These are phyloP conservation scores for Orthosia gracilis DNA, from an alignment of 2,888 invertebrate genomes.

Conservation along the genomic window DNA sequence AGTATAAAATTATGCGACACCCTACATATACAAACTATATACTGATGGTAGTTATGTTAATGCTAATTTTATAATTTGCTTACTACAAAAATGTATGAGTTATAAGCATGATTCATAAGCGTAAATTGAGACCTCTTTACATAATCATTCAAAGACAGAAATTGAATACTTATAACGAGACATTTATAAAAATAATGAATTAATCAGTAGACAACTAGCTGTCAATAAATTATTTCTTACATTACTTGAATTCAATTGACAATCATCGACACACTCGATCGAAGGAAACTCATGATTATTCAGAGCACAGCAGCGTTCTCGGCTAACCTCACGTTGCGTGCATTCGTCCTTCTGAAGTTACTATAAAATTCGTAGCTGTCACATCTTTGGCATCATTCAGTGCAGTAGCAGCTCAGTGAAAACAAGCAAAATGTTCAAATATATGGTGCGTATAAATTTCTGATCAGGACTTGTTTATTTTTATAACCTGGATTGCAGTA, in stretches of 20 bases:
- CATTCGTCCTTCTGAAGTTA: conserved; percentile 75
- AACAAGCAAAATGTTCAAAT: conserved; percentile 84
- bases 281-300: conserved; percentile 69
- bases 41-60: too few species aligned
- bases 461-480: background rate
- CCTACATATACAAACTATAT: too few species aligned
- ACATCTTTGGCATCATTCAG: conserved; percentile 74
- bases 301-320: conserved; percentile 46
- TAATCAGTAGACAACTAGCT: background rate
- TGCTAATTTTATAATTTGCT: too few species aligned
- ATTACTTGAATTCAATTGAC: conserved; percentile 4
- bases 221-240: background rate
- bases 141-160: background rate
- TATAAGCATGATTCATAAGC: too few species aligned
- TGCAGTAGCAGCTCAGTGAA: conserved; percentile 68
- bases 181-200: background rate
- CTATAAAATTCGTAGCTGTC: conserved; percentile 72
- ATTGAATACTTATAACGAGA: background rate
- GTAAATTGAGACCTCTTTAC: too few species aligned
- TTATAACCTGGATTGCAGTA: background rate
- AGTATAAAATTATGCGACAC: too few species aligned
- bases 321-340: conserved; percentile 67
- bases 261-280: conserved; percentile 24
- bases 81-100: too few species aligned
- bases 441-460: conserved; percentile 75